These are phyloP conservation scores for Drosophila cardini DNA, from an alignment of 1,140 invertebrate species.

Conservation along the genomic window DNA sequence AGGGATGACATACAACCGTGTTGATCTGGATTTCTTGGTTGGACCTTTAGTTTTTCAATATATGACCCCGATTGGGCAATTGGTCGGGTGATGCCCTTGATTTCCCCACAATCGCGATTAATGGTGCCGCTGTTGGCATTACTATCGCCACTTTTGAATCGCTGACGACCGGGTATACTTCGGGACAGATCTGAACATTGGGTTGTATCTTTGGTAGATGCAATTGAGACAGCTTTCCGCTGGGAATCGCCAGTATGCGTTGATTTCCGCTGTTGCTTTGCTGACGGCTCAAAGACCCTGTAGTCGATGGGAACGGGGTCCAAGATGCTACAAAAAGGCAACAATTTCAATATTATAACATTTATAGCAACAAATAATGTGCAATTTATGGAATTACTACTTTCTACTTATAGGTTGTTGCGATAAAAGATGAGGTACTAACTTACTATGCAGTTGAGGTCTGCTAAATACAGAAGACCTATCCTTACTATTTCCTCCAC, in stretches of 20 bases:
- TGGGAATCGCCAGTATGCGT: conserved; percentile 51
- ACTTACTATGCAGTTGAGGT: conserved; percentile 88
- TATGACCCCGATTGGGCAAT: conserved; percentile 65
- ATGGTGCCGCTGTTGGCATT: conserved; percentile 61
- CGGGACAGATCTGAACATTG: conserved; percentile 70
- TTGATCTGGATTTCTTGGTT: conserved; percentile 20
- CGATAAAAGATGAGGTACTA: conserved; percentile 84
- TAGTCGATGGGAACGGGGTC: conserved; percentile 70
- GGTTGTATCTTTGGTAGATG: conserved; percentile 68
- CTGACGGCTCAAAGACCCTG: conserved; percentile 68
- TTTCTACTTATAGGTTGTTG: neutral
- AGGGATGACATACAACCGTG: conserved; percentile 7
- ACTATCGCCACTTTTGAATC: conserved; percentile 66
- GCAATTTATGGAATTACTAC: neutral
- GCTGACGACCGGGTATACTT: conserved; percentile 64
- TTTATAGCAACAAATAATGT: neutral
- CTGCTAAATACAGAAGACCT: conserved; percentile 82
- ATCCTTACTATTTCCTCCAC: conserved; percentile 58
- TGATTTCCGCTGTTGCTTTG: conserved; percentile 65
- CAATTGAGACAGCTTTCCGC: conserved; percentile 59
- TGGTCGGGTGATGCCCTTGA: conserved; percentile 53
- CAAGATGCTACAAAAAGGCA: conserved; percentile 46
- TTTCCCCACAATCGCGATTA: conserved; percentile 56
- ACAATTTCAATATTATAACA: neutral
- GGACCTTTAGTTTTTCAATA: conserved; percentile 64